Evolutionary conservation across 2,888 invertebrate species (phyloP).

Genomic region (Erebia aethiops): DNA sequence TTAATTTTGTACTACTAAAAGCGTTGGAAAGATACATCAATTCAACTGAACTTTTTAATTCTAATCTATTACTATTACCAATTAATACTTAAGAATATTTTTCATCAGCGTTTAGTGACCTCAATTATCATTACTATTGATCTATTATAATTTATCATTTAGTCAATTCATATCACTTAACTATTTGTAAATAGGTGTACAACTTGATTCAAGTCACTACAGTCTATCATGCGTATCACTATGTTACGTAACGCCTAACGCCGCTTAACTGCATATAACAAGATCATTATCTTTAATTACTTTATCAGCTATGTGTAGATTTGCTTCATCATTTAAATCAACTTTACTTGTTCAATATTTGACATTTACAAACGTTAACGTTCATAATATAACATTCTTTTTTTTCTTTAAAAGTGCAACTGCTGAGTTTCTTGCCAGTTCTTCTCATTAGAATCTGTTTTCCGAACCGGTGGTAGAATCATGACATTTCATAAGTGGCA

Average conservation of each 20-base stretch:
- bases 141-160: background rate
- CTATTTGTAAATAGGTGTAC: conserved; percentile 1
- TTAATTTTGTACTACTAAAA: no score
- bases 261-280: background rate
- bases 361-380: background rate
- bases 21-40: no score
- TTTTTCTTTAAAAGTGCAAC: no score
- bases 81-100: background rate
- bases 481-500: no score
- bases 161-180: background rate
- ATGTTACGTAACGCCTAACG: conserved; percentile 2
- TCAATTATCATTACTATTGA: background rate
- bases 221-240: background rate
- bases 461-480: no score
- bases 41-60: no score
- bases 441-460: no score
- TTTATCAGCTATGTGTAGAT: background rate
- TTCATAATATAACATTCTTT: background rate
- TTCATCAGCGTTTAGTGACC: background rate
- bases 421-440: no score
- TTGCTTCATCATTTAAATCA: conserved; percentile 2
- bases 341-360: background rate
- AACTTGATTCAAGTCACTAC: background rate
- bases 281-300: background rate
- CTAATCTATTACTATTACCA: no score